Evolutionary conservation across 2,797 vertebrate genomes (phyloP), one percentile per base, ranked within the genome.

Genomic region (Synaphobranchus kaupii): DNA sequence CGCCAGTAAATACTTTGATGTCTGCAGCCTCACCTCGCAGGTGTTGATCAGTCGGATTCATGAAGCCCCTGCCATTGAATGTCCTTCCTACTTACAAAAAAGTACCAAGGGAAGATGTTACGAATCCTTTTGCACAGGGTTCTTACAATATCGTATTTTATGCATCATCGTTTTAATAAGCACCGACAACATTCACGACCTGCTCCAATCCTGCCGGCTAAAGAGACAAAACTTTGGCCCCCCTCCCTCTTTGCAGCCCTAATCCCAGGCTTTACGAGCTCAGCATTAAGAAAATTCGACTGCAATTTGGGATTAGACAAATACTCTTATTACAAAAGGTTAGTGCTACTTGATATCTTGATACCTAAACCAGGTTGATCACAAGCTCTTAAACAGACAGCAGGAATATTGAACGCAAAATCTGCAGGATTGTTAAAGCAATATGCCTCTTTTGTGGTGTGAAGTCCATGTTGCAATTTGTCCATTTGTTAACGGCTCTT

Each of bases 241-340:
- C 90, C 88, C 89, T 89, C 86, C 88, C 90, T 92, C 94, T 93
- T 88, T 92, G 91, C 91, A 91, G 86, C 91, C 92, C 94, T 97
- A 96, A 97, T 97, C 97, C 96, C 91, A 91, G 96, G 93, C 96
- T 97, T 97, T 97, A 95, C 88, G 86, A 94, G 94, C 91, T 96
- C 96, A 96, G 95, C 93, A 93, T 95, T 95, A 96, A 95, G 95
- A 96, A 96, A 96, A 97, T 95, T 96, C 95, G 94, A 92, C 93
- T 92, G 95, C 96, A 96, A 95, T 96, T 96, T 96, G 93, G 97
- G 97, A 97, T 98, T 97, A 98, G 95, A 95, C 90, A 94, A 94
- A 95, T 95, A 95, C 93, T 93, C 92, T 93, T 91, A 90, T 95
- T 93, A 95, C 95, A 96, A 92, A 86, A 92, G 91, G 68, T 90